Conservation (phyloP, 1,140 invertebrate species). For the Bilobella aurantiaca region DNA sequence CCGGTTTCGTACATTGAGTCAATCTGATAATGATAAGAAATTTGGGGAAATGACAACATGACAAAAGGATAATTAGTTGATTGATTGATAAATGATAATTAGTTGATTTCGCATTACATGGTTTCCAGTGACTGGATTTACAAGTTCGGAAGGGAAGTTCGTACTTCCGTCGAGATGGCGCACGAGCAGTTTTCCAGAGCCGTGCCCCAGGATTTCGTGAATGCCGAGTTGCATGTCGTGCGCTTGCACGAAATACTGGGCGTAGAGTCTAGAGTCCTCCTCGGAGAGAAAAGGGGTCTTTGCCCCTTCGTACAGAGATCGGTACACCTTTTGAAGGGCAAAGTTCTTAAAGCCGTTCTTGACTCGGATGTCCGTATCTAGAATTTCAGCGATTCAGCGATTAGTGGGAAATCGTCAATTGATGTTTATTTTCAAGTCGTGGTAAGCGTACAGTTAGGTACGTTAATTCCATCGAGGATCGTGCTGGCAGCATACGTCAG, state of each 20-base stretch:
- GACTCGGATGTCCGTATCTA: conserved; percentile 88
- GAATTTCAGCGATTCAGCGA: conserved; percentile 5
- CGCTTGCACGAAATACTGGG: conserved; percentile 47
- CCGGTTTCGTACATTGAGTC: conserved; percentile 65
- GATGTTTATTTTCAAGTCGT: neutral
- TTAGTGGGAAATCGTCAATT: neutral
- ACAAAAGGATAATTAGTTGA: neutral
- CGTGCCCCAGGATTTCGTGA: conserved; percentile 89
- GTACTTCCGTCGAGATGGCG: conserved; percentile 59
- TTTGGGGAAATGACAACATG: neutral
- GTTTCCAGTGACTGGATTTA: conserved; percentile 61
- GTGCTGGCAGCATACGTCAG: conserved; percentile 80
- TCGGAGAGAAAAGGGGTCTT: conserved; percentile 67
- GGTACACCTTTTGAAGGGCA: conserved; percentile 84
- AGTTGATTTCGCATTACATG: conserved; percentile 37
- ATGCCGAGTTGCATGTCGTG: conserved; percentile 66
- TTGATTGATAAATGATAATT: neutral
- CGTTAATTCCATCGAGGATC: conserved; percentile 90
- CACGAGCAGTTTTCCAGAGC: conserved; percentile 80
- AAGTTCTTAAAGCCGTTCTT: conserved; percentile 95
- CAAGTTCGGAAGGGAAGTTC: conserved; percentile 70
- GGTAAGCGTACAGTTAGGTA: conserved; percentile 69
- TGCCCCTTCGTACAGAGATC: conserved; percentile 66
- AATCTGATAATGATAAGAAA: conserved; percentile 40
- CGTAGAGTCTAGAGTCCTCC: conserved; percentile 60